Evolutionary conservation across 2,113 vertebrate species (phyloP), one percentile per base, ranked within the genome.

Genomic region (Thamnaconus septentrionalis): DNA sequence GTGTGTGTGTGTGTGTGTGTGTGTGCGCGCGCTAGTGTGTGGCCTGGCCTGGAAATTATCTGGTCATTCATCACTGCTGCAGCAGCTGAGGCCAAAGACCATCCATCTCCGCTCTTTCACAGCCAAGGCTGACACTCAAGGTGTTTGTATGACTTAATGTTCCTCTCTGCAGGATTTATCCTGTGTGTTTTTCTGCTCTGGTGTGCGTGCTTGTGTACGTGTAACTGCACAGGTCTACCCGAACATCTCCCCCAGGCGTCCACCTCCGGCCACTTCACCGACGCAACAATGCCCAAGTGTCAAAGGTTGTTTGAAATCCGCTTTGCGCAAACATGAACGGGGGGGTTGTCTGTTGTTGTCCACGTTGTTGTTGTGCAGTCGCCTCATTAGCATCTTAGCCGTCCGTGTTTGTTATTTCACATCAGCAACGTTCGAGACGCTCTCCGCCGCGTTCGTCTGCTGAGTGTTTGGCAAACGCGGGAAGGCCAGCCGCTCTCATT

Each of bases 91-190:
- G 72, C 83, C 62, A 54, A 70, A 80, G 72, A 86, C 76, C 80
- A 90, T 89, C 80, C 83, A 88, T 89, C 89, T 85, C 60, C 68
- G 63, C 48, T 80, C 81, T 86, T 76, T 86, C 73, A 69, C 75
- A 82, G 82, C 85, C 88, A 89, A 85, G 89, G 86, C 88, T 91
- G 90, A 88, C 88, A 90, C 86, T 89, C 85, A 91, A 90, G 87
- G 88, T 91, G 87, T 92, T 91, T 88, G 89, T 91, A 90, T 90
- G 87, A 88, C 89, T 91, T 90, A 91, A 92, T 91, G 89, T 85
- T 82, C 78, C 69, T 80, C 80, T 83, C 85, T 79, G 61, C 73
- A 75, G 79, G 76, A 78, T 78, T 85, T 78, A 53, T 58, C 51
- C 5, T 55, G 10, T 58, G 43, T 46, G 42, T 59, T 46, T 59